phyloP scores from a whole-genome alignment of 2,797 vertebrate species.

The Lithobates pipiens region DNA sequence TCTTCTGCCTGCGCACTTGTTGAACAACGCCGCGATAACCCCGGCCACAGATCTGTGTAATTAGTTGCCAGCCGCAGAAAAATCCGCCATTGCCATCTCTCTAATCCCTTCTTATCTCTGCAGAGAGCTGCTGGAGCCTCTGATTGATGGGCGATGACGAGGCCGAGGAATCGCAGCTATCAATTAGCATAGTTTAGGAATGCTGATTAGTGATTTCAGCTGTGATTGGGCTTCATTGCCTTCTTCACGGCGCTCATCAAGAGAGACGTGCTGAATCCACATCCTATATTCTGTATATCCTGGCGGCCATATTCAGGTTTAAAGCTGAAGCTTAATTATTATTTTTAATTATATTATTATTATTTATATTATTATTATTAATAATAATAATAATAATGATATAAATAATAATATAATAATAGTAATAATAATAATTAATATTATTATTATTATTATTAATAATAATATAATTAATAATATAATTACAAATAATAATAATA shows the following conservation, averaged over 20 bases:
- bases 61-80: constrained; percentile 53
- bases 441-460: no score
- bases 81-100: constrained; percentile 39
- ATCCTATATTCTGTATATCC: no score
- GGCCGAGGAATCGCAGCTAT: constrained; percentile 49
- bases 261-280: no score
- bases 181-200: constrained; percentile 59
- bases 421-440: no score
- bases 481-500: no score
- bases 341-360: no score
- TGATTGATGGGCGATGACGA: constrained; percentile 47
- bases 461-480: no score
- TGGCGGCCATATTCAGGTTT: no score
- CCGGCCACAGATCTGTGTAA: constrained; percentile 49
- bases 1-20: constrained; percentile 54
- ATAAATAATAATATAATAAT: no score
- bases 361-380: no score
- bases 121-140: constrained; percentile 35
- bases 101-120: constrained; percentile 56
- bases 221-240: constrained; percentile 48
- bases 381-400: no score
- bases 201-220: constrained; percentile 55
- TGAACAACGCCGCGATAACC: constrained; percentile 46
- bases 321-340: no score
- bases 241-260: constrained; percentile 27